Evolutionary conservation across 2,113 vertebrate species (phyloP), one percentile per base, ranked within the genome.

Genomic region (Albula glossodonta): DNA sequence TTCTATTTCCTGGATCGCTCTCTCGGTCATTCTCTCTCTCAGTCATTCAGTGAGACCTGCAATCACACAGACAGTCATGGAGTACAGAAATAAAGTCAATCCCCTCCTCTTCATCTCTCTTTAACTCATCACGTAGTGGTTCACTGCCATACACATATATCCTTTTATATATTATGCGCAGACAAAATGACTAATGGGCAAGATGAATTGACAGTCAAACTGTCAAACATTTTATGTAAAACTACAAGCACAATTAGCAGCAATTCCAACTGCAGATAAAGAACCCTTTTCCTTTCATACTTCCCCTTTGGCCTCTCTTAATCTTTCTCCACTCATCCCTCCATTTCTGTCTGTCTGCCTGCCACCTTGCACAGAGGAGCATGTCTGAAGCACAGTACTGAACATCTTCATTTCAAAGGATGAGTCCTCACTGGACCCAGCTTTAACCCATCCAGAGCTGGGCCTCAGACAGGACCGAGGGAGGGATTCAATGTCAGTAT

Each of bases 21-120:
- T 53, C 80, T 74, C 70, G n/a, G 51, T 13, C 66, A 82, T 15
- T 86, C 83, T 70, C 31, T 25, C 70, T 74, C n/a, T 74, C 19
- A n/a, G 22, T 74, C 70, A 25, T 9, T 6, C 70, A 25, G 22
- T 74, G 22, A 9, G 8, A 25, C 70, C 31, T 74, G 22, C 22
- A 49, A 2, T 49, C 5, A 63, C 56, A 49, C 81, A 83, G 6
- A 25, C 52, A 82, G 2, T 13, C 25, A 22, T 51, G 17, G 4
- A 51, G 51, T 12, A n/a, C n/a, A 19, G 80, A 25, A n/a, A 17
- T 53, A 25, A 25, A 53, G 31, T 10, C 13, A 50, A 74, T 11
- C 57, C 63, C 9, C 17, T 3, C 11, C 56, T 60, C 56, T 60
- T 13, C 3, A 13, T 60, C 56, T 60, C 56, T 60, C 56, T 13